A percentile compares a stretch with the other conserved stretches of the same genome.
Conservation (phyloP, 2,888 invertebrate species). For the Tanytarsus gracilentus region DNA sequence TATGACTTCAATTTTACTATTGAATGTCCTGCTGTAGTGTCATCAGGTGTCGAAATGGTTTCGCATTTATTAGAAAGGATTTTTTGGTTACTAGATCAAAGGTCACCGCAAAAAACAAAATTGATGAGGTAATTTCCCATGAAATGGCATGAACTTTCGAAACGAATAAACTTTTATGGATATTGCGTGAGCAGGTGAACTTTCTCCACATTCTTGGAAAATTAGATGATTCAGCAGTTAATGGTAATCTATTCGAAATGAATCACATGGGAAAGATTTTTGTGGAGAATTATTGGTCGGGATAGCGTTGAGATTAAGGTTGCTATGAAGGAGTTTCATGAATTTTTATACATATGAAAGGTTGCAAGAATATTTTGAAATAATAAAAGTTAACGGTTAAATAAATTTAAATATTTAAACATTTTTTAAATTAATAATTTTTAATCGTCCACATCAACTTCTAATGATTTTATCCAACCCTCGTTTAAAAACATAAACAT, state of each 20-base stretch:
- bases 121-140: slow-evolving; percentile 6
- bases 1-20: not conserved
- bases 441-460: too few species aligned
- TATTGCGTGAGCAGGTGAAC: slow-evolving; percentile 26
- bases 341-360: too few species aligned
- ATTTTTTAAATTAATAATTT: too few species aligned
- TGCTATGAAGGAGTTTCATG: too few species aligned
- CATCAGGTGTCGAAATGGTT: not conserved
- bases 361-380: too few species aligned
- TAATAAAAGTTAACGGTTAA: too few species aligned
- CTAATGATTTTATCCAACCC: too few species aligned
- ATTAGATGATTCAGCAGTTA: slow-evolving; percentile 11
- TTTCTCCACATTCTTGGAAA: not conserved
- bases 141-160: slow-evolving; percentile 18
- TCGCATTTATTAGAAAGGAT: not conserved
- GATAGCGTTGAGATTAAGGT: too few species aligned
- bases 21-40: not conserved
- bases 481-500: too few species aligned
- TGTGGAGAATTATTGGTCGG: too few species aligned
- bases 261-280: not conserved
- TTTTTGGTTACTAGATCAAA: not conserved
- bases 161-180: slow-evolving; percentile 21
- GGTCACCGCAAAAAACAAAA: not conserved
- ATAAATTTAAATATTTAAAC: too few species aligned
- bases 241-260: not conserved